Conservation (phyloP, 1,140 invertebrate genomes). For the Drosophila triauraria region DNA sequence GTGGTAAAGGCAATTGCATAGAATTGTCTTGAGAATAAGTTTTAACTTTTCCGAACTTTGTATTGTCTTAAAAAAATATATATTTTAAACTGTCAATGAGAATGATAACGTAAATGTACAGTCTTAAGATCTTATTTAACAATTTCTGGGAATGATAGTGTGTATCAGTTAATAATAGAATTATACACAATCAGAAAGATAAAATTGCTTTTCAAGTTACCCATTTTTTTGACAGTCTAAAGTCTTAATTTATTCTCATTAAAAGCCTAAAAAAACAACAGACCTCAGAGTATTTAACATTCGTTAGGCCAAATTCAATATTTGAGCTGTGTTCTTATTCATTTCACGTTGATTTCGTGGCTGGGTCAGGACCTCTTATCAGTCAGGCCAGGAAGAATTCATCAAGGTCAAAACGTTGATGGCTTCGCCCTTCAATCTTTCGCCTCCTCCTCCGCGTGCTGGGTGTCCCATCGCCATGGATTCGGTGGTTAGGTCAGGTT, state of each 20-base stretch:
- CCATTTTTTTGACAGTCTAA: background rate
- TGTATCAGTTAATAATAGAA: background rate
- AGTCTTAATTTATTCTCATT: too few relatives aligned
- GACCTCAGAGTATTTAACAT: constrained; percentile 20
- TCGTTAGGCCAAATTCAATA: constrained; percentile 8
- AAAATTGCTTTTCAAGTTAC: background rate
- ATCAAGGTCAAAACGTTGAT: constrained; percentile 74
- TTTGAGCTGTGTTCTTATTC: constrained; percentile 36
- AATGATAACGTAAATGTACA: too few relatives aligned
- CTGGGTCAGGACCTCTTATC: constrained; percentile 48
- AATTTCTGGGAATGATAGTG: background rate
- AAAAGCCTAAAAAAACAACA: background rate
- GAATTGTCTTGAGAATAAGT: background rate
- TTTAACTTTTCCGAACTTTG: too few relatives aligned
- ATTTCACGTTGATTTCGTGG: constrained; percentile 59
- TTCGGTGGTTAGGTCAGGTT: constrained; percentile 56
- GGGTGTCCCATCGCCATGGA: constrained; percentile 16
- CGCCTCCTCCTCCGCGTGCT: constrained; percentile 1
- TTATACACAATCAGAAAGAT: background rate
- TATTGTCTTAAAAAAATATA: background rate
- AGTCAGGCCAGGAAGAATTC: constrained; percentile 45
- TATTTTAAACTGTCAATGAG: background rate
- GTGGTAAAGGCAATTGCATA: background rate
- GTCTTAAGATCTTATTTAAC: too few relatives aligned
- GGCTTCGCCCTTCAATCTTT: constrained; percentile 25